phyloP scores from a whole-genome alignment of 2,888 invertebrate genomes.

The Chrysopilus asiliformis region DNA sequence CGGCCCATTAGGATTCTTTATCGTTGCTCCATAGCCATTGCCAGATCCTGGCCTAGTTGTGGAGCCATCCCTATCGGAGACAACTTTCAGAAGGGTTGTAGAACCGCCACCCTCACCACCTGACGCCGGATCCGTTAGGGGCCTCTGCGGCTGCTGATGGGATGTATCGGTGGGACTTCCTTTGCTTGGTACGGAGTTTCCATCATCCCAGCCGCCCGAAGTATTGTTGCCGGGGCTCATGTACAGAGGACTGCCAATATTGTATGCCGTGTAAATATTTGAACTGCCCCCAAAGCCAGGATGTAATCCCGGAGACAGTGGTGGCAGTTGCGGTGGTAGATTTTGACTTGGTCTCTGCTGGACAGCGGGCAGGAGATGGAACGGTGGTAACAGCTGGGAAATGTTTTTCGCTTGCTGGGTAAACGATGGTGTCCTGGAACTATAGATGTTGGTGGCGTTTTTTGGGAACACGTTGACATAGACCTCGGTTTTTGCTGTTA shows the following conservation, averaged over 20 bases:
- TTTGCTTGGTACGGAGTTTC: no score
- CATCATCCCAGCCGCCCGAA: no score
- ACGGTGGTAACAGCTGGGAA: conserved; percentile 30
- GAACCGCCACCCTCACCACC: conserved; percentile 1
- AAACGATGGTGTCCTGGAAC: conserved; percentile 27
- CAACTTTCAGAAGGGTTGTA: conserved; percentile 5
- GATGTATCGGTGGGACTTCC: background rate
- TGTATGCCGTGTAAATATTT: background rate
- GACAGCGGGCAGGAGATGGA: conserved; percentile 32
- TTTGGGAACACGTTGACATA: conserved; percentile 42
- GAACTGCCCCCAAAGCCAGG: no score
- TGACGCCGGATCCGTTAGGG: no score
- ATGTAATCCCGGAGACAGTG: no score
- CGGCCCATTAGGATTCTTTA: background rate
- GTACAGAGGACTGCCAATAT: background rate
- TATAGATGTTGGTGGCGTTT: conserved; percentile 20
- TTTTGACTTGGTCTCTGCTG: conserved; percentile 16
- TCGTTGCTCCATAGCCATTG: background rate
- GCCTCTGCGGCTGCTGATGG: no score
- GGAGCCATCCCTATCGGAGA: conserved; percentile 5
- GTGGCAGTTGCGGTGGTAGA: conserved; percentile 1
- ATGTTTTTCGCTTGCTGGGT: conserved; percentile 28
- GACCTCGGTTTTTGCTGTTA: conserved; percentile 53
- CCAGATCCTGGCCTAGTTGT: conserved; percentile 8
- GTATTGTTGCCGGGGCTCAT: background rate